Conservation (phyloP, 2,113 vertebrate species). For the Barnardius zonarius region DNA sequence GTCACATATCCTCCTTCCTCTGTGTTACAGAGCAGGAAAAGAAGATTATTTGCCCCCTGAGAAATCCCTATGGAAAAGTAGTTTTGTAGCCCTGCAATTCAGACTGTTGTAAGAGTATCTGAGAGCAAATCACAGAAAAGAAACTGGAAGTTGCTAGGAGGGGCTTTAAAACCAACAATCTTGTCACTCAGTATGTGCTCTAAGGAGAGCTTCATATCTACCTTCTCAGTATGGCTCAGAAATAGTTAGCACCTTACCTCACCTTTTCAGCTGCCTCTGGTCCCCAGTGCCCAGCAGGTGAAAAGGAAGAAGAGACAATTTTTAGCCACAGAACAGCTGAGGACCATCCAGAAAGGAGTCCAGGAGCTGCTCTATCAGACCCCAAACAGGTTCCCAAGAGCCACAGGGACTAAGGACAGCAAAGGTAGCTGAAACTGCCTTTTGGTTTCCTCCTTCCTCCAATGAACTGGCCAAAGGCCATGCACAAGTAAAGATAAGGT, state of each 20-base stretch:
- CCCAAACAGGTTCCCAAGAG: background rate
- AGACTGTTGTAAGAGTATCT: background rate
- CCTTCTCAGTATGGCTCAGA: background rate
- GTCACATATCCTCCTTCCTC: background rate
- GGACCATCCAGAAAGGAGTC: background rate
- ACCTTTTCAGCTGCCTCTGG: background rate
- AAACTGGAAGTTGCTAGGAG: background rate
- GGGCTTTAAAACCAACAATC: background rate
- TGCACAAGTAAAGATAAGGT: background rate
- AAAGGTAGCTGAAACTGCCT: background rate
- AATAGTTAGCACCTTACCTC: background rate
- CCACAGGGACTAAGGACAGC: background rate
- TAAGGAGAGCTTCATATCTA: background rate
- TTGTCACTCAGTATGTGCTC: fast-evolving
- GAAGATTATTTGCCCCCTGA: background rate
- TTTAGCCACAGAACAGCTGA: background rate
- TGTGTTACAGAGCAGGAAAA: background rate
- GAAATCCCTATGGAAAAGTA: background rate
- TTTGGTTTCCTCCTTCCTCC: background rate
- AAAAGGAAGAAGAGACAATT: background rate
- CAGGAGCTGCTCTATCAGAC: background rate
- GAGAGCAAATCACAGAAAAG: background rate
- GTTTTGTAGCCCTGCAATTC: background rate
- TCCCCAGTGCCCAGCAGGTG: background rate
- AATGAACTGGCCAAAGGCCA: background rate